These are phyloP conservation scores for Yponomeuta cagnagella DNA, from an alignment of 2,888 invertebrate species.

Conservation along the genomic window DNA sequence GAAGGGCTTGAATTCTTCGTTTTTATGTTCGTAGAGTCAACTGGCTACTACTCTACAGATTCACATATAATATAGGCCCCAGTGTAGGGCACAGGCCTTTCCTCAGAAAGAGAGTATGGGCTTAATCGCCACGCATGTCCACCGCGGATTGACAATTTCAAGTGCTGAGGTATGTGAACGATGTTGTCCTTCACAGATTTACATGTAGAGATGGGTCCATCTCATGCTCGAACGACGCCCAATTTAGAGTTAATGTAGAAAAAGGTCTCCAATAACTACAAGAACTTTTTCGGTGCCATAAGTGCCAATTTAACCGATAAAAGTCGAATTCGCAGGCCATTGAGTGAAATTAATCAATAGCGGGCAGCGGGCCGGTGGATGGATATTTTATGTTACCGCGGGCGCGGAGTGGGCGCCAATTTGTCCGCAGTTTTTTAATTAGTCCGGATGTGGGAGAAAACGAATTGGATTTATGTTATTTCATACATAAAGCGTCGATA, in stretches of 20 bases:
- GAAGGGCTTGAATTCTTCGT: neutral
- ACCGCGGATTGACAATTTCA: too few relatives aligned
- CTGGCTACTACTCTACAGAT: too few relatives aligned
- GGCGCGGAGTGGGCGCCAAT: constrained; percentile 65
- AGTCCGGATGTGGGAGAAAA: constrained; percentile 66
- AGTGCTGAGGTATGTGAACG: too few relatives aligned
- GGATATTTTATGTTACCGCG: constrained; percentile 71
- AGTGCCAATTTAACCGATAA: constrained; percentile 18
- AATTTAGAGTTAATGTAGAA: neutral
- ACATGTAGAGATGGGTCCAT: neutral
- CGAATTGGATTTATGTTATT: constrained; percentile 51
- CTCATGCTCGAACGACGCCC: neutral
- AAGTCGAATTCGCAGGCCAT: constrained; percentile 61
- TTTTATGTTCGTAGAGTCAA: too few relatives aligned
- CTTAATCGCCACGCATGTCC: too few relatives aligned
- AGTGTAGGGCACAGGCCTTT: too few relatives aligned
- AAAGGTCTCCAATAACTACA: neutral
- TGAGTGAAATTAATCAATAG: constrained; percentile 70
- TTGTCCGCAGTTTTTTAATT: constrained; percentile 74
- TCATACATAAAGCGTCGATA: neutral
- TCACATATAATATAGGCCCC: too few relatives aligned
- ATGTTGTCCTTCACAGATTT: too few relatives aligned
- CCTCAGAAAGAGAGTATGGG: too few relatives aligned
- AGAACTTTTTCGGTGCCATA: neutral
- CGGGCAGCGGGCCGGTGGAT: constrained; percentile 50